A percentile compares a stretch with the other conserved stretches of the same genome.
These are phyloP conservation scores for Metaphire vulgaris DNA, from an alignment of 1,140 invertebrate species.

Conservation along the genomic window DNA sequence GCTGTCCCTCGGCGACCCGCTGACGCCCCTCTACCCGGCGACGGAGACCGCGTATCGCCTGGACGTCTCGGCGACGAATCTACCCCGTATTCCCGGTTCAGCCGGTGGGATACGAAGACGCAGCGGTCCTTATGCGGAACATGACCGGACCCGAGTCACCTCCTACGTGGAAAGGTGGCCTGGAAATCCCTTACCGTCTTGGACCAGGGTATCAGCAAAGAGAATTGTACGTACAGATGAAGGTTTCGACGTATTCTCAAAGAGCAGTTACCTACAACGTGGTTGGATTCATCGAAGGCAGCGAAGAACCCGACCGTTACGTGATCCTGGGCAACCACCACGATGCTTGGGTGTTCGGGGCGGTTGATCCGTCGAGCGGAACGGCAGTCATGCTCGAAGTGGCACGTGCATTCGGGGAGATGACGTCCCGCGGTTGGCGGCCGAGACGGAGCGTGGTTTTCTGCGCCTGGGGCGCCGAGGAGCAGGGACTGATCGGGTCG, in stretches of 20 bases:
- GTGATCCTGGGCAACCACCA: conserved; percentile 60
- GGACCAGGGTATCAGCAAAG: conserved; percentile 50
- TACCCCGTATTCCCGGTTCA: conserved; percentile 44
- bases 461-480: conserved; percentile 56
- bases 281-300: conserved; percentile 53
- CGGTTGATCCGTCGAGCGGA: conserved; percentile 56
- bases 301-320: conserved; percentile 57
- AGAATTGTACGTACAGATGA: conserved; percentile 34
- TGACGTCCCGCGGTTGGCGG: conserved; percentile 47
- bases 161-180: conserved; percentile 50
- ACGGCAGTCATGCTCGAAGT: conserved; percentile 59
- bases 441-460: conserved; percentile 54
- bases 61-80: conserved; percentile 24
- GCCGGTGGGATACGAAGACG: conserved; percentile 43
- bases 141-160: conserved; percentile 43
- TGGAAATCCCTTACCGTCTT: conserved; percentile 53
- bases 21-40: conserved; percentile 54
- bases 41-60: conserved; percentile 18
- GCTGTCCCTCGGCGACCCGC: conserved; percentile 53
- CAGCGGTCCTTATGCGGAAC: conserved; percentile 32
- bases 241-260: conserved; percentile 36
- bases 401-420: conserved; percentile 52
- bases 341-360: conserved; percentile 59
- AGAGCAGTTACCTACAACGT: conserved; percentile 51
- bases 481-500: conserved; percentile 55